Evolutionary conservation across 92 coral and sea anemone species (phyloP).

Genomic region (Chrysogorgia sp.): DNA sequence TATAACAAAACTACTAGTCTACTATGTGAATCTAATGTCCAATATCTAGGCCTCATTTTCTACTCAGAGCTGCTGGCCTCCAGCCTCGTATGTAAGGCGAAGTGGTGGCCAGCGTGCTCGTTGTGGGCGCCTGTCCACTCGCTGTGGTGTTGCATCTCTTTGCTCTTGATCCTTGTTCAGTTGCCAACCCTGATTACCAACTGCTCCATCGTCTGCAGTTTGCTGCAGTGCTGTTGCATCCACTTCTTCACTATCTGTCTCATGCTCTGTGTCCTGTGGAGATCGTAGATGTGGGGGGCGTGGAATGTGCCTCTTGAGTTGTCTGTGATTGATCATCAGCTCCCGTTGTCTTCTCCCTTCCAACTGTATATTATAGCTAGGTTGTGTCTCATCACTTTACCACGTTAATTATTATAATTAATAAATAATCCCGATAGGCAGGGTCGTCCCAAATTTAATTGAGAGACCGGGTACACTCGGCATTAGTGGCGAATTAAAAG

Average conservation of each 20-base stretch:
- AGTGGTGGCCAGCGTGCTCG: neutral
- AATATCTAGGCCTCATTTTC: too few relatives aligned
- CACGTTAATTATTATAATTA: too few relatives aligned
- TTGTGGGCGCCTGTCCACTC: neutral
- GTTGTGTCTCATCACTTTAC: neutral
- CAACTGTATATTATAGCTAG: neutral
- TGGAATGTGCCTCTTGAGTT: neutral
- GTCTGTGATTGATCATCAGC: neutral
- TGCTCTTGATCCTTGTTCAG: neutral
- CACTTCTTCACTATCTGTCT: neutral
- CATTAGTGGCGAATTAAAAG: too few relatives aligned
- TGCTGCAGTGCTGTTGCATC: neutral
- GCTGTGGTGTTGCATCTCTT: neutral
- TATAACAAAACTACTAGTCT: neutral
- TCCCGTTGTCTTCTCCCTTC: slow-evolving; percentile 3
- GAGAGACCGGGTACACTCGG: too few relatives aligned
- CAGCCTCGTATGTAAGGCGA: neutral
- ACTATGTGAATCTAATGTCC: neutral
- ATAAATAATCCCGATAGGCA: too few relatives aligned
- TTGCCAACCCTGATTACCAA: neutral
- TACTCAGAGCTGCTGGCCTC: neutral
- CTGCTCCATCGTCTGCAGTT: neutral
- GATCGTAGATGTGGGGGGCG: neutral
- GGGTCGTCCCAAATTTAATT: too few relatives aligned
- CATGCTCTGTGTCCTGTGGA: neutral